Evolutionary conservation across 2,888 invertebrate genomes (phyloP), one percentile per base, ranked within the genome.

Genomic region (Tenthredo distinguenda): DNA sequence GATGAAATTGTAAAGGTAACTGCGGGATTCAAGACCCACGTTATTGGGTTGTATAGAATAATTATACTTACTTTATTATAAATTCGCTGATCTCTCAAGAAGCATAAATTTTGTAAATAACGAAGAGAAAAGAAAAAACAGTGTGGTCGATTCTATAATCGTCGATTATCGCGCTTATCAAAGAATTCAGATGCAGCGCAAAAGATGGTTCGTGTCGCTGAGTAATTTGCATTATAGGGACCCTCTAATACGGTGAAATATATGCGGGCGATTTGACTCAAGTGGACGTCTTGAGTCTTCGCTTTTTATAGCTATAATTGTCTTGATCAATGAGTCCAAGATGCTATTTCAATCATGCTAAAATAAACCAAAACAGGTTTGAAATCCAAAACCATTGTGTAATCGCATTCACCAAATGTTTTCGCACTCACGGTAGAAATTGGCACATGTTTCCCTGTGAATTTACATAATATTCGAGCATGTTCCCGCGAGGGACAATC

Each of bases 61-160:
- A 74, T 74, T 50, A 55, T 50, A 34, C 50, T 18, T 77, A 55
- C 31, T 77, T 77, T 26, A 77, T 77, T 55, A 55, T 55, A 34
- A 55, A 55, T 55, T 77, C 40, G 77, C 77, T 77, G 55, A 77
- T 50, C 77, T 77, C 50, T 77, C 55, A 77, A 55, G 31, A 26
- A 34, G 31, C 50, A 77, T 50, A 34, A 31, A 34, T 55, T 77
- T 77, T 77, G 77, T 77, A 55, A 77, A 77, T 77, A 77, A 37
- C 9, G 9, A 18, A 37, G 18, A 40, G 37, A 21, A 37, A 34
- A 37, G 21, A 34, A 34, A 55, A 50, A 76, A 43, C 72, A 40
- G n/a, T 40, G 34, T 34, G n/a, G 40, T 43, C 62, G 26, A 62
- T 62, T 62, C 26, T 62, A 26, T 26, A 12, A 26, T 26, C 68